Evolutionary conservation across 2,888 invertebrate genomes (phyloP).

Genomic region (Zygothrica quintamaculata): DNA sequence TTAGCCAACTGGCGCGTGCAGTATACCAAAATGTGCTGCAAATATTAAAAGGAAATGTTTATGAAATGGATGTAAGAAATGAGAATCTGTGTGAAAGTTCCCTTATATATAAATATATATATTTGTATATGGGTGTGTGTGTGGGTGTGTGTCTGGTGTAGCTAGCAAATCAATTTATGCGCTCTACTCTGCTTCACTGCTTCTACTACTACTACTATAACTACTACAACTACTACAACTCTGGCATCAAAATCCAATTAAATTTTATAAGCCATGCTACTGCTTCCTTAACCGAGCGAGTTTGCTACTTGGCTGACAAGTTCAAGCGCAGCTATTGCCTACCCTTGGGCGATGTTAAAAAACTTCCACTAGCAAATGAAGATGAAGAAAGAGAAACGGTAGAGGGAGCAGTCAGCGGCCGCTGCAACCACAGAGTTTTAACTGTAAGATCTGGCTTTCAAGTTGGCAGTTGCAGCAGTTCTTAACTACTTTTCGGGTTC

Average conservation of each 20-base stretch:
- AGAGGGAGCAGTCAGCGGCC: constrained; percentile 24
- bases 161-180: constrained; percentile 46
- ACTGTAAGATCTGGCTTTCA: constrained; percentile 2
- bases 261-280: constrained; percentile 75
- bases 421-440: constrained; percentile 26
- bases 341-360: constrained; percentile 51
- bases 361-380: too few species aligned
- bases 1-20: constrained; percentile 58
- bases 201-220: too few species aligned
- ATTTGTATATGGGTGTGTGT: neutral
- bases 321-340: constrained; percentile 46
- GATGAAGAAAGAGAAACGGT: too few species aligned
- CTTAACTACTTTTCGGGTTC: constrained; percentile 62
- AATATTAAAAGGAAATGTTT: constrained; percentile 29
- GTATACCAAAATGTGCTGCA: constrained; percentile 52
- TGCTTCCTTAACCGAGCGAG: constrained; percentile 26
- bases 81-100: neutral
- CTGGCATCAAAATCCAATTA: constrained; percentile 69
- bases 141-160: neutral
- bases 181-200: neutral
- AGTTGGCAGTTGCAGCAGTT: constrained; percentile 37
- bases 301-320: constrained; percentile 50
- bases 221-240: too few species aligned
- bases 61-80: constrained; percentile 28
- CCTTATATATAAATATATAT: neutral